phyloP scores from a whole-genome alignment of 2,797 vertebrate species.

The Spinus olivaceus region DNA sequence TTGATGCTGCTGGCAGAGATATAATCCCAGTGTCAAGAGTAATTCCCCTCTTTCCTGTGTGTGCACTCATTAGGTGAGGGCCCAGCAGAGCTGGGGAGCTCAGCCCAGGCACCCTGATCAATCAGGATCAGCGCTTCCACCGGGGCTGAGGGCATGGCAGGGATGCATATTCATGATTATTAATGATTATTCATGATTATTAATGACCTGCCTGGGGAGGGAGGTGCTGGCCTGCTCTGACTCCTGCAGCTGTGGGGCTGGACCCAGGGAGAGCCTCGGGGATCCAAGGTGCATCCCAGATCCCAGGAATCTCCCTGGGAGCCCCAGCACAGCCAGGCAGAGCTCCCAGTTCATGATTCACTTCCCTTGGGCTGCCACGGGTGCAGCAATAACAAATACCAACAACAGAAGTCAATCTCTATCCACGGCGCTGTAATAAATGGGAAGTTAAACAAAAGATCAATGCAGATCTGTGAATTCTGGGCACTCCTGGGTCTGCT shows the following conservation, averaged over 20 bases:
- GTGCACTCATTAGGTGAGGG: not conserved
- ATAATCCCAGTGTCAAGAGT: constrained; percentile 52
- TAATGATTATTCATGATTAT: not conserved
- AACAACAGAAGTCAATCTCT: not conserved
- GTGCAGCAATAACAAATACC: constrained; percentile 23
- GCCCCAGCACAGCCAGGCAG: not conserved
- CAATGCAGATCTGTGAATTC: not conserved
- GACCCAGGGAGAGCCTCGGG: not conserved
- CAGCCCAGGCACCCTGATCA: constrained; percentile 21
- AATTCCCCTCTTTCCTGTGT: constrained; percentile 42
- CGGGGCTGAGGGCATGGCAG: not conserved
- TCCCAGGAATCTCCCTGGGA: not conserved
- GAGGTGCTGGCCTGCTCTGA: fast-evolving
- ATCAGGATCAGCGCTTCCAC: not conserved
- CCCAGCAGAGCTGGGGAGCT: constrained; percentile 4
- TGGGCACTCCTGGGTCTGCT: not conserved
- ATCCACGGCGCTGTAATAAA: constrained; percentile 2
- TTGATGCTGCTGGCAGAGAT: constrained; percentile 57
- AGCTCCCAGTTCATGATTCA: not conserved
- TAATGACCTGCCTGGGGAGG: not conserved
- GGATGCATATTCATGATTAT: not conserved
- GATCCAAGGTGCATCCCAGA: fast-evolving
- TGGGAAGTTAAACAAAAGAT: constrained; percentile 35
- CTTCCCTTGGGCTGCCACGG: not conserved
- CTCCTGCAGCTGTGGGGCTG: fast-evolving